Percentiles rank a stretch among this genome's conserved stretches.
phyloP scores from a whole-genome alignment of 1,140 invertebrate species.

The Cotesia vestalis region DNA sequence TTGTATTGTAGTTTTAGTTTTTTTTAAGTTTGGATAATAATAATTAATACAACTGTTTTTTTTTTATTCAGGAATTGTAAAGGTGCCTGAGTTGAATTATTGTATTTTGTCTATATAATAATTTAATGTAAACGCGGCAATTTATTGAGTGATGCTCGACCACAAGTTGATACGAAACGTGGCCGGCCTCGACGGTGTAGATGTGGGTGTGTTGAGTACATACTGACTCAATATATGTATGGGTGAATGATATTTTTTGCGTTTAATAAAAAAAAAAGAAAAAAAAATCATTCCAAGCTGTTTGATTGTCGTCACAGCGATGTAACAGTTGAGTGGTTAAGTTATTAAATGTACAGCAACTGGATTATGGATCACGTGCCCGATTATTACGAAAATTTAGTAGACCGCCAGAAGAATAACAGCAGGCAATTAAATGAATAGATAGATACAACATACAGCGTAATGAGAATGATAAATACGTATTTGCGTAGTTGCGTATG shows the following conservation, averaged over 20 bases:
- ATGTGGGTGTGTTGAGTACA: background rate
- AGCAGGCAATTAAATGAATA: background rate
- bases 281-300: too few species aligned
- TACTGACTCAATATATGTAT: background rate
- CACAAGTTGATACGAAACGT: slow-evolving; percentile 24
- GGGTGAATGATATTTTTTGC: slow-evolving; percentile 1
- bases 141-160: slow-evolving; percentile 2
- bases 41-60: too few species aligned
- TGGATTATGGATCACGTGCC: too few species aligned
- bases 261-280: too few species aligned
- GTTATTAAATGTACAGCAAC: background rate
- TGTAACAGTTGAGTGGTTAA: background rate
- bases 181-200: slow-evolving; percentile 1
- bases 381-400: too few species aligned
- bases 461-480: background rate
- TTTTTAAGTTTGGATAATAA: too few species aligned
- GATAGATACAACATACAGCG: background rate
- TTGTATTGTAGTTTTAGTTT: too few species aligned
- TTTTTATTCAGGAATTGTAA: too few species aligned
- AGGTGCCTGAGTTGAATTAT: too few species aligned
- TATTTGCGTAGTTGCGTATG: slow-evolving; percentile 15
- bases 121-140: slow-evolving; percentile 10
- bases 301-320: background rate
- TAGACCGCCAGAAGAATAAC: too few species aligned
- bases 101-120: background rate